phyloP scores from a whole-genome alignment of 2,888 invertebrate species.

The Eupithecia inturbata region DNA sequence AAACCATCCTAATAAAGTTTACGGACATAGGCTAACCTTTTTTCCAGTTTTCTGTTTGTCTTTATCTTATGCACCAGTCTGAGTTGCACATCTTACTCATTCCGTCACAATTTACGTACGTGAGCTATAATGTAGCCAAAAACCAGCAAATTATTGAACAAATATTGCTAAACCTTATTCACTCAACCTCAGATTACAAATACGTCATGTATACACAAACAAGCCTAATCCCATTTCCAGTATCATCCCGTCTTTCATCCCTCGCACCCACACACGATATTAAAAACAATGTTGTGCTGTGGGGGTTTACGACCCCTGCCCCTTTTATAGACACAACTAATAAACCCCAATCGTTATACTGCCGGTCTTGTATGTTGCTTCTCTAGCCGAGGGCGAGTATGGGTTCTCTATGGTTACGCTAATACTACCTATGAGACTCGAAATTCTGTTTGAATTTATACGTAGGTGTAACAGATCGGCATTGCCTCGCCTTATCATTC shows the following conservation, averaged over 20 bases:
- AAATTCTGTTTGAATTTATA: background rate
- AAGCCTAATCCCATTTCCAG: constrained; percentile 1
- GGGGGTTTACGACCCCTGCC: constrained; percentile 68
- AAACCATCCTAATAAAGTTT: background rate
- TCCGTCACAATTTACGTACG: background rate
- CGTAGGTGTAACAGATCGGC: background rate
- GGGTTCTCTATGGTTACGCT: constrained; percentile 2
- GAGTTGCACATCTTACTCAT: background rate
- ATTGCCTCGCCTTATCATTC: background rate
- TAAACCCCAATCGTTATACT: constrained; percentile 75
- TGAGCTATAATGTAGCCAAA: background rate
- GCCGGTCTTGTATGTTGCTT: constrained; percentile 46
- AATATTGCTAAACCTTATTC: constrained; percentile 3
- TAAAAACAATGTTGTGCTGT: constrained; percentile 69
- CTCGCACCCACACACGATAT: constrained; percentile 49
- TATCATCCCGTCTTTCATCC: constrained; percentile 10
- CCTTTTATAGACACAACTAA: constrained; percentile 78
- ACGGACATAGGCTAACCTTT: background rate
- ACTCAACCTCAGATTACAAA: constrained; percentile 4
- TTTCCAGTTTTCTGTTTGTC: background rate
- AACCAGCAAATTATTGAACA: background rate
- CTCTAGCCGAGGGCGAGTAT: constrained; percentile 19
- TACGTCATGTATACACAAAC: background rate
- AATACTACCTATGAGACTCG: background rate
- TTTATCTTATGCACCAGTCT: background rate